phyloP scores from a whole-genome alignment of 37 sponge, comb jelly and placozoan genomes.

The Bolinopsis microptera region DNA sequence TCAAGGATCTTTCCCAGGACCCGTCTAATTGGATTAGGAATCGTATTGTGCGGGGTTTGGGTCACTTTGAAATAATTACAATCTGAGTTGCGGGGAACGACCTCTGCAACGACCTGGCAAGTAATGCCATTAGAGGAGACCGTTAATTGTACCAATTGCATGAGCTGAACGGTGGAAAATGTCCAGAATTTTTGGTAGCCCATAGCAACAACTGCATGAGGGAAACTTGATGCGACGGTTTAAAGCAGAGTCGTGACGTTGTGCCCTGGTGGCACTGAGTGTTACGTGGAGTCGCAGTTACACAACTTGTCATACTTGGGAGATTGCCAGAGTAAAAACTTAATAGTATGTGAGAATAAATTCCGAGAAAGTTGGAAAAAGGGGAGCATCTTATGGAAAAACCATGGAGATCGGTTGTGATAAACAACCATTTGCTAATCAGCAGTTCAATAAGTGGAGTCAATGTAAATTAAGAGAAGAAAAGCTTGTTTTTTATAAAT shows the following conservation, averaged over 20 bases:
- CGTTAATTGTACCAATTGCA: background rate
- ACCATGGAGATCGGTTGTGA: background rate
- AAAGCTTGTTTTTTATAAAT: too few species aligned
- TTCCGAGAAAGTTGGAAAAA: background rate
- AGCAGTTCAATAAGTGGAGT: too few species aligned
- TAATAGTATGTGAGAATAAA: background rate
- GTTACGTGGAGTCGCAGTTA: background rate
- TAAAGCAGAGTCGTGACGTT: background rate
- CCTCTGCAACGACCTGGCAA: background rate
- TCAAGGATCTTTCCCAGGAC: background rate
- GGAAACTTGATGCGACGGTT: background rate
- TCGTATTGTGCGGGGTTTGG: background rate
- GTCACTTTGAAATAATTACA: conserved; percentile 40
- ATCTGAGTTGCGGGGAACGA: conserved; percentile 1
- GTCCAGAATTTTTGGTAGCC: background rate
- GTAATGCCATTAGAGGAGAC: conserved; percentile 25
- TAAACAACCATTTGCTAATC: background rate
- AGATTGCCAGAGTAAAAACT: background rate
- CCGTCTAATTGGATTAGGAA: background rate
- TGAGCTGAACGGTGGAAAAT: background rate
- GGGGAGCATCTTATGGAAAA: background rate
- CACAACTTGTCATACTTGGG: background rate
- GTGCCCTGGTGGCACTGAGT: background rate
- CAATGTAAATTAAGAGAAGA: too few species aligned
- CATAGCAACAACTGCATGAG: background rate